A percentile compares a stretch with the other conserved stretches of the same genome.
Conservation (phyloP, 2,888 invertebrate species). For the Bellardia pandia region DNA sequence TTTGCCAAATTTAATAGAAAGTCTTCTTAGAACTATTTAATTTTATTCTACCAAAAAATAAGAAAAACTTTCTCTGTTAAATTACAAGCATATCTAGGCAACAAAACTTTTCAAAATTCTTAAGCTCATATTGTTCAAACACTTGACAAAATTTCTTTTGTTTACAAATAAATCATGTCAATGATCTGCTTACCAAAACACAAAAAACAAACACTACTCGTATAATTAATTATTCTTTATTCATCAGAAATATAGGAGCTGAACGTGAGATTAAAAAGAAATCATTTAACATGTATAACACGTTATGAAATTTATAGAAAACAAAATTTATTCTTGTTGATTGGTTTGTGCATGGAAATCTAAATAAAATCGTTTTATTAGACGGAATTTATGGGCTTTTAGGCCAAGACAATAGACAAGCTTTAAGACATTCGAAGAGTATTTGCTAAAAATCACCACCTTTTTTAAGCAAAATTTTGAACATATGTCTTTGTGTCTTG, state of each 20-base stretch:
- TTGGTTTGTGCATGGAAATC: neutral
- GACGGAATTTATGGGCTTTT: neutral
- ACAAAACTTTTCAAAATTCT: neutral
- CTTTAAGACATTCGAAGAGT: neutral
- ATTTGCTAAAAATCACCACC: neutral
- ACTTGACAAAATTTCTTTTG: slow-evolving; percentile 14
- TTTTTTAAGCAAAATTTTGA: no score
- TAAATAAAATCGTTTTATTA: slow-evolving; percentile 12
- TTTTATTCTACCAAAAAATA: neutral
- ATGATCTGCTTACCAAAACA: neutral
- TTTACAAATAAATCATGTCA: slow-evolving; percentile 37
- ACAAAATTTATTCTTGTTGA: neutral
- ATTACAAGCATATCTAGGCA: neutral
- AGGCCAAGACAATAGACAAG: neutral
- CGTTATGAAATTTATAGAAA: slow-evolving; percentile 30
- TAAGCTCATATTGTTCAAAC: neutral
- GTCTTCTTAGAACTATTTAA: neutral
- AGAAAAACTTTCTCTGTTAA: slow-evolving; percentile 42
- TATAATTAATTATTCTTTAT: slow-evolving; percentile 15
- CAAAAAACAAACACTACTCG: neutral
- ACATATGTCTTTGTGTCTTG: no score
- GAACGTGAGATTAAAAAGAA: neutral
- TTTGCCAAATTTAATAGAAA: neutral
- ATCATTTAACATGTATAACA: slow-evolving; percentile 3
- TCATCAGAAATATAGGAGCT: neutral